Percentiles rank a stretch among this genome's conserved stretches.
Evolutionary conservation across 2,888 invertebrate species (phyloP).

Genomic region (Parnassius apollo): DNA sequence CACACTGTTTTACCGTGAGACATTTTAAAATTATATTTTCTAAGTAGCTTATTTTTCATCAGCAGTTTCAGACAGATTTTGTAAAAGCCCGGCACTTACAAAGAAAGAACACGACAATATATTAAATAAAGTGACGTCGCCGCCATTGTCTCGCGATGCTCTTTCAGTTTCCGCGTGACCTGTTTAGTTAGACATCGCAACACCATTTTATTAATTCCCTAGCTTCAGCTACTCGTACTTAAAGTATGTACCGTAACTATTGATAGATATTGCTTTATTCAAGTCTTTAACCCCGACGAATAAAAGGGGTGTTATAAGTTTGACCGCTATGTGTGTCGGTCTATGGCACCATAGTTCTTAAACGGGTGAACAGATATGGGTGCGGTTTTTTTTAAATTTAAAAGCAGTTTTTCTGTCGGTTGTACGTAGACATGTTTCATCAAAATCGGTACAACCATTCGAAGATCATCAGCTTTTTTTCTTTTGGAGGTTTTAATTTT

Average conservation of each 20-base stretch:
- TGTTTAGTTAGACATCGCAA: slow-evolving; percentile 19
- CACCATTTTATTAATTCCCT: slow-evolving; percentile 18
- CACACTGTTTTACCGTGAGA: background rate
- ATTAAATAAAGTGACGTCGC: slow-evolving; percentile 20
- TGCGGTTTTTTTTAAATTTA: background rate
- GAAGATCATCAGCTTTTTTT: too few species aligned
- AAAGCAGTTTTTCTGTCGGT: background rate
- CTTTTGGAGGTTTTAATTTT: background rate
- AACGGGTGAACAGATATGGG: background rate
- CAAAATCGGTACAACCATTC: too few species aligned
- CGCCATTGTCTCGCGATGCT: slow-evolving; percentile 9
- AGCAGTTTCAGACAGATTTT: background rate
- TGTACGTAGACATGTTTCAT: background rate
- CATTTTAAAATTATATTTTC: background rate
- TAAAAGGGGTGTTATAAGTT: too few species aligned
- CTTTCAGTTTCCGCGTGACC: slow-evolving; percentile 23
- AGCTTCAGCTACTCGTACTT: background rate
- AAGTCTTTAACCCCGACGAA: background rate
- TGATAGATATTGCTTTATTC: background rate
- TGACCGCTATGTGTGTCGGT: background rate
- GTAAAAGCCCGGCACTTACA: slow-evolving; percentile 1
- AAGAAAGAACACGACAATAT: slow-evolving; percentile 18
- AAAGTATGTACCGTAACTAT: background rate
- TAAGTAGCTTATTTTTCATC: background rate
- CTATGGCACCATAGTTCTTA: background rate